Conservation (phyloP, 92 coral and sea anemone genomes). For the Parazoanthus atlanticus region DNA sequence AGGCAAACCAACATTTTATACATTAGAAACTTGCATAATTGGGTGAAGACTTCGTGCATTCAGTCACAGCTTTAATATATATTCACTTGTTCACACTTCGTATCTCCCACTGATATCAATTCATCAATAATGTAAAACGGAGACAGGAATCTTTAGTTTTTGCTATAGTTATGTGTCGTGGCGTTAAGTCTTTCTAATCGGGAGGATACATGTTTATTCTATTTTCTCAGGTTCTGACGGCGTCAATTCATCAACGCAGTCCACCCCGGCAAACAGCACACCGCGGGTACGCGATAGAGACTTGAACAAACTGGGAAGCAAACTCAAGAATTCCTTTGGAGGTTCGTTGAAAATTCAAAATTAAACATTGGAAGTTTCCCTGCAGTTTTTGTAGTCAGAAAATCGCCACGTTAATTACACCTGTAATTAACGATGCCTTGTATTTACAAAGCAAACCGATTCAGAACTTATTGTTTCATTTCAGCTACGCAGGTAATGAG, state of each 20-base stretch:
- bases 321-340: conserved; percentile 7
- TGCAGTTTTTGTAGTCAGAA: not conserved
- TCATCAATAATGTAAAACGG: not conserved
- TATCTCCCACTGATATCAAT: not conserved
- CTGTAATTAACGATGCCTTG: not conserved
- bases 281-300: conserved; percentile 18
- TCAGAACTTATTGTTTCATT: not conserved
- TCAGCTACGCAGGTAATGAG: not conserved
- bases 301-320: not conserved
- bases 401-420: not conserved
- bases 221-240: conserved; percentile 32
- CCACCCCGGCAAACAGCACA: conserved; percentile 22
- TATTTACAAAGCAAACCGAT: not conserved
- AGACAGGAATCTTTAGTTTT: not conserved
- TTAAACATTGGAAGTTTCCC: not conserved
- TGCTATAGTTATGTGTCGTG: not conserved
- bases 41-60: too few species aligned
- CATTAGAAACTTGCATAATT: too few species aligned
- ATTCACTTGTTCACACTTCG: too few species aligned
- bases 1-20: too few species aligned
- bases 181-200: not conserved
- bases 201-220: not conserved
- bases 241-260: conserved; percentile 23
- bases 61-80: too few species aligned
- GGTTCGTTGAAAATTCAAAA: not conserved